Percentiles rank a stretch among this genome's conserved stretches.
Conservation (phyloP, 2,113 vertebrate genomes). For the Zootoca vivipara region DNA sequence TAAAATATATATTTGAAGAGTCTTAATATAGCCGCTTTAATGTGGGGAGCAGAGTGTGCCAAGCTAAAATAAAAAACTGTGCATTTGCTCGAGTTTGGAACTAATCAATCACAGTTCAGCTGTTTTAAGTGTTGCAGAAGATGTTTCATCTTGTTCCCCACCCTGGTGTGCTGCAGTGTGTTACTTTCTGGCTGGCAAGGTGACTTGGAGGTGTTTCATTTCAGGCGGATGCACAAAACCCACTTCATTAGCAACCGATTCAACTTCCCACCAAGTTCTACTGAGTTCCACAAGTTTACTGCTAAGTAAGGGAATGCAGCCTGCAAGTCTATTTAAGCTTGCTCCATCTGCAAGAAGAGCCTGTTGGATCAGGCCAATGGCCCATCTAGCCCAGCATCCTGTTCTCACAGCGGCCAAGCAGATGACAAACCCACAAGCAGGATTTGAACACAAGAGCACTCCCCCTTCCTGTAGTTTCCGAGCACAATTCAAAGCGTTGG, state of each 20-base stretch:
- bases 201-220: background rate
- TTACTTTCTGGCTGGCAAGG: background rate
- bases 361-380: background rate
- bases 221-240: background rate
- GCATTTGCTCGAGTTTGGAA: conserved; percentile 20
- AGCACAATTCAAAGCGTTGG: no score
- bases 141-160: background rate
- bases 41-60: background rate
- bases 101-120: background rate
- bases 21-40: background rate
- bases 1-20: conserved; percentile 8
- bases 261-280: background rate
- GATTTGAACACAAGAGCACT: no score
- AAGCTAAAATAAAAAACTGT: background rate
- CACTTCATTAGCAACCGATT: background rate
- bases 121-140: conserved; percentile 10
- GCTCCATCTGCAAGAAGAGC: background rate
- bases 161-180: background rate
- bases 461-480: no score
- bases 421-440: no score
- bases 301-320: background rate
- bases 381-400: no score
- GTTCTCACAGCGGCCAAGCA: no score
- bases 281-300: background rate
- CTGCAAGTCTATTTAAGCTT: background rate